phyloP scores from a whole-genome alignment of 2,797 vertebrate species.

The Lepus oiostolus region DNA sequence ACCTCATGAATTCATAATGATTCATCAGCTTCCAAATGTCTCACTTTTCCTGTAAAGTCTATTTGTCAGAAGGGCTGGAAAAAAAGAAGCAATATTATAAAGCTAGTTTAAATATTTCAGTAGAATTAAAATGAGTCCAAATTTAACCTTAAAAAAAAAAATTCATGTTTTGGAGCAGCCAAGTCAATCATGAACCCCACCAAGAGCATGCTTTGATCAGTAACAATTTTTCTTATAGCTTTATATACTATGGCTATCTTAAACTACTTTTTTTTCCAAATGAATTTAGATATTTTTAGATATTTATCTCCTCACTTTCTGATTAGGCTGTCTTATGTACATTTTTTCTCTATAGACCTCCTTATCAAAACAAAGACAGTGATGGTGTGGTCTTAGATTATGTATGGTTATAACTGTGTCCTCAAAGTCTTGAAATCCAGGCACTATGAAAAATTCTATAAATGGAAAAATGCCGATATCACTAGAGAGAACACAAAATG shows the following conservation, averaged over 20 bases:
- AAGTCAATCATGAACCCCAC: background rate
- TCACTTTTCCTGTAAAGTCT: no score
- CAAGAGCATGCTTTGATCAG: background rate
- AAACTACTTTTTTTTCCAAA: background rate
- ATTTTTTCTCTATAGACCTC: background rate
- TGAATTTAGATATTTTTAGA: background rate
- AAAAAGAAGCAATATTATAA: no score
- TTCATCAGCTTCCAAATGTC: no score
- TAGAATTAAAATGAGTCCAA: no score
- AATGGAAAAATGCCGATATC: slow-evolving; percentile 1
- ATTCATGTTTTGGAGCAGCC: background rate
- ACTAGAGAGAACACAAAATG: background rate
- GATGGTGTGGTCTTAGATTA: background rate
- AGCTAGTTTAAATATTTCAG: no score
- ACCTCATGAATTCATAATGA: no score
- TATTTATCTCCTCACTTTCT: slow-evolving; percentile 16
- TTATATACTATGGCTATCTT: background rate
- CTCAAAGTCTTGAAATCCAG: slow-evolving; percentile 45
- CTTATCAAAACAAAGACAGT: slow-evolving; percentile 26
- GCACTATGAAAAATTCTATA: slow-evolving; percentile 18
- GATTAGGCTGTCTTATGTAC: background rate
- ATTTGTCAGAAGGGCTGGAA: no score
- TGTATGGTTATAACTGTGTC: background rate
- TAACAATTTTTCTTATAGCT: background rate
- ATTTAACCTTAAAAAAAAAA: no score